Base-by-base conservation (phyloP, 2,113 vertebrate genomes). In the Thymallus thymallus region DNA sequence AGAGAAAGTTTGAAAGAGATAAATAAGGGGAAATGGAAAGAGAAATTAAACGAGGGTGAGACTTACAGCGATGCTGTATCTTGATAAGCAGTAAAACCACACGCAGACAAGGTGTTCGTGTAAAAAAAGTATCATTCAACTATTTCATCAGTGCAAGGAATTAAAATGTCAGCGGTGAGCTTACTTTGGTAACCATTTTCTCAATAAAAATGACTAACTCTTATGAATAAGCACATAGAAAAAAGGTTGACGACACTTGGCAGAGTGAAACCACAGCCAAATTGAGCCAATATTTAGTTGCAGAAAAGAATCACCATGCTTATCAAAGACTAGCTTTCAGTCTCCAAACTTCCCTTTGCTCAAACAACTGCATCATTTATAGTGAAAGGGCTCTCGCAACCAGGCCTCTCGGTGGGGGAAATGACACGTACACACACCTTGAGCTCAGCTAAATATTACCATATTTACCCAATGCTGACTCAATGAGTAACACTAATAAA, bases 251-350 rank as follows among this genome's bases (percentile, higher is more conserved):
- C n/a, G 23, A n/a, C 41, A 16, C 45, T 78, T 66, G 46, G 13
- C 68, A 12, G 72, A 12, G 79, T 63, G 58, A 56, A 30, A 78
- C 69, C 61, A 63, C 45, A 32, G 73, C 5, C 46, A 51, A 9
- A 51, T 16, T 51, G 46, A 18, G 46, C 46, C 9, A 63, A 69
- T 78, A 73, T 68, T 80, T 22, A 68, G 51, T 79, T 84, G 79
- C 62, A 58, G 61, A 55, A 5, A 23, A 76, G 76, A 85, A 80
- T 84, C 87, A 84, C 76, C 71, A 26, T 81, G 78, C 78, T 80
- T 68, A 73, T 89, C 82, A 86, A 86, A 88, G 82, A 81, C 81
- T 62, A 77, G 78, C 88, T 83, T 89, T 90, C 79, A 86, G 73
- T 68, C 71, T 66, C 71, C 58, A n/a, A 32, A 26, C 29, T 14